Evolutionary conservation across 2,888 invertebrate genomes (phyloP).

Genomic region (Agrenia bidenticulata): DNA sequence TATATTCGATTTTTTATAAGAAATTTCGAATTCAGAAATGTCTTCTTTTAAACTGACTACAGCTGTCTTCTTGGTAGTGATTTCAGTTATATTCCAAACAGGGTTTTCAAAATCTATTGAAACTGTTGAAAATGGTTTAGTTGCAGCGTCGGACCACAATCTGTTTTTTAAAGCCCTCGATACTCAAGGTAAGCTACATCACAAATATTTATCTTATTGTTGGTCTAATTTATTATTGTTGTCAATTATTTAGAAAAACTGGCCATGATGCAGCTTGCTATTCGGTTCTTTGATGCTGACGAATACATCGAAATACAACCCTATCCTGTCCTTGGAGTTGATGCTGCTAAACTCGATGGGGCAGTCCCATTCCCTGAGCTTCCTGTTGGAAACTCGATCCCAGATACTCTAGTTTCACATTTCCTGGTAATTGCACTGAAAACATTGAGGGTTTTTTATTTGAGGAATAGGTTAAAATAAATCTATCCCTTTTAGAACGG

Average conservation of each 20-base stretch:
- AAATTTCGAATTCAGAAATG: too few species aligned
- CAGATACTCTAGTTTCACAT: conserved; percentile 4
- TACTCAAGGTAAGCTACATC: conserved; percentile 11
- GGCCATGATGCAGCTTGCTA: conserved; percentile 17
- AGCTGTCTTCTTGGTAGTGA: too few species aligned
- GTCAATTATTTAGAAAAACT: conserved; percentile 11
- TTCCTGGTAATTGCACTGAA: conserved; percentile 13
- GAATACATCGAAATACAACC: neutral
- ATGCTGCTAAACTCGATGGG: neutral
- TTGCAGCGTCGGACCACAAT: neutral
- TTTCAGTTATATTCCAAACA: too few species aligned
- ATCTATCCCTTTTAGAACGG: conserved; percentile 33
- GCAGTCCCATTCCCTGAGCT: neutral
- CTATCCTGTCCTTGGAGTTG: neutral
- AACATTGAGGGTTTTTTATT: too few species aligned
- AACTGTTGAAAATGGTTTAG: too few species aligned
- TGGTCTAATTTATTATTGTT: too few species aligned
- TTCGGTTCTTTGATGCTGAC: neutral
- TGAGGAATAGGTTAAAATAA: neutral
- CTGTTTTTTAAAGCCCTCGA: conserved; percentile 22
- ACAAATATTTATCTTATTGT: too few species aligned
- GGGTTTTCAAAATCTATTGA: too few species aligned
- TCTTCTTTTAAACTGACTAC: too few species aligned
- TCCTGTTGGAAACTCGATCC: neutral
- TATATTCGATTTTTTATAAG: too few species aligned